phyloP scores from a whole-genome alignment of 2,113 vertebrate genomes.

The Ifrita kowaldi region DNA sequence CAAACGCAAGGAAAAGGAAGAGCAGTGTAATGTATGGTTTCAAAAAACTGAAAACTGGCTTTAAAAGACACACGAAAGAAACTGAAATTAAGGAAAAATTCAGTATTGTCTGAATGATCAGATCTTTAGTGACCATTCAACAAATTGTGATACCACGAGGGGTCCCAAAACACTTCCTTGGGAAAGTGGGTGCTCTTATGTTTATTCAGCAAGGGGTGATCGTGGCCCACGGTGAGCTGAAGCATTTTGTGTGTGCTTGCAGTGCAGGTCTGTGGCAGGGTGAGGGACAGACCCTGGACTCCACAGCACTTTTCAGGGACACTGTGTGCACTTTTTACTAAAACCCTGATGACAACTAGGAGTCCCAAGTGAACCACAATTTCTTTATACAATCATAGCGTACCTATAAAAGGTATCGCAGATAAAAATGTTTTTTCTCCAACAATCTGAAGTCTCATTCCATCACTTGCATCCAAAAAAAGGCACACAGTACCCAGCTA shows the following conservation, averaged over 20 bases:
- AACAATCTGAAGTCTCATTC: background rate
- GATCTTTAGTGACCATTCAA: background rate
- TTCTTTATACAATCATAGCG: rapidly evolving
- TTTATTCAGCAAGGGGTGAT: background rate
- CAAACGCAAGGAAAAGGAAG: background rate
- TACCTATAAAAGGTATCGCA: background rate
- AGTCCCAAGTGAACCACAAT: background rate
- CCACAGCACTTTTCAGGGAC: background rate
- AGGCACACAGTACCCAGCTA: background rate
- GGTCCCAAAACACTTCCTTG: rapidly evolving
- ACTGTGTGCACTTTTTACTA: background rate
- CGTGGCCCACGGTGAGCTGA: background rate
- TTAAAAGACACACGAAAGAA: background rate
- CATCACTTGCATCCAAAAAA: background rate
- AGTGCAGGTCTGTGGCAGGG: background rate
- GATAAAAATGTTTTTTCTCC: background rate
- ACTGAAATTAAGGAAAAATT: background rate
- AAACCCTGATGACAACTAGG: background rate
- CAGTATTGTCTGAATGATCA: background rate
- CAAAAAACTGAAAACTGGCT: background rate
- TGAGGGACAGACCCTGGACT: background rate
- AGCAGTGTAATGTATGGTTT: background rate
- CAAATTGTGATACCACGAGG: background rate
- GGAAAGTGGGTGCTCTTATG: background rate
- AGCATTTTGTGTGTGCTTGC: background rate